Conservation (phyloP, 2,113 vertebrate genomes). For the Caloenas nicobarica region DNA sequence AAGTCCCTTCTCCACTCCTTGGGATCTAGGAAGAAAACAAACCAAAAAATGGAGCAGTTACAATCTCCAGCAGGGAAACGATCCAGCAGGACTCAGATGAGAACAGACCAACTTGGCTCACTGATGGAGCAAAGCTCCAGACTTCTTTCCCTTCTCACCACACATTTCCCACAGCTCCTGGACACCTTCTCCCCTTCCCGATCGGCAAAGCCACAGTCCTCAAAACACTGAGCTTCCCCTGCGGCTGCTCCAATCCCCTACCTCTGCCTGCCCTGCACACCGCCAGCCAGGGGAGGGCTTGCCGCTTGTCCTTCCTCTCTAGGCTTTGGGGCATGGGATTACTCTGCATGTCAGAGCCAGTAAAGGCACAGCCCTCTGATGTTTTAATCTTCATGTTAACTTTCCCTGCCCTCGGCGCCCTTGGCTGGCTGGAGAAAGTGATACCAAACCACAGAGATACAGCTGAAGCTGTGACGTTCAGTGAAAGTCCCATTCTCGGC, state of each 20-base stretch:
- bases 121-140: not conserved
- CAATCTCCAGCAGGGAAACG: not conserved
- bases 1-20: not conserved
- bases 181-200: not conserved
- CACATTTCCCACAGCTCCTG: rapidly evolving
- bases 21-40: constrained; percentile 32
- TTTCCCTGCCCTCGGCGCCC: constrained; percentile 65
- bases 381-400: constrained; percentile 76
- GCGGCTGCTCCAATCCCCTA: not conserved
- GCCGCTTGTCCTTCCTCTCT: constrained; percentile 29
- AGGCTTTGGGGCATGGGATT: constrained; percentile 72
- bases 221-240: not conserved
- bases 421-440: constrained; percentile 63
- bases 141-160: not conserved
- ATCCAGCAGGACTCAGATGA: not conserved
- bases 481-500: not conserved
- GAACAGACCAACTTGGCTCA: not conserved
- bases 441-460: constrained; percentile 29
- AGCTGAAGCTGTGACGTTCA: not conserved
- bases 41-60: not conserved
- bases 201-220: rapidly evolving
- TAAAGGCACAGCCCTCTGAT: constrained; percentile 74
- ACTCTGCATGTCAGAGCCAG: constrained; percentile 73
- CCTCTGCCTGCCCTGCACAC: constrained; percentile 35
- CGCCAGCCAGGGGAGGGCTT: constrained; percentile 35